phyloP scores from a whole-genome alignment of 2,888 invertebrate genomes.

The Drosophila emarginata region DNA sequence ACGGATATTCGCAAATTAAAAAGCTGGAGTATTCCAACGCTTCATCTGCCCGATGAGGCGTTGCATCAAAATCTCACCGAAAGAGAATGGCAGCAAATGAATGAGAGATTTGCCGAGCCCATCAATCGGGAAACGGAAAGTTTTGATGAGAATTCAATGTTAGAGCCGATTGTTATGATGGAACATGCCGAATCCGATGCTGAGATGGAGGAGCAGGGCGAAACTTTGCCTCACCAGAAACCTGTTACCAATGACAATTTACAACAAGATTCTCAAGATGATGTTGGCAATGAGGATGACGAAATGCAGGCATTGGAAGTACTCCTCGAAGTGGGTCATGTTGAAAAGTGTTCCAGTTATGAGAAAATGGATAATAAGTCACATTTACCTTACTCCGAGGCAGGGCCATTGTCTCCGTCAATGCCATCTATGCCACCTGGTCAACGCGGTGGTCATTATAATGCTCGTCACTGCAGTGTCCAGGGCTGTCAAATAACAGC shows the following conservation, averaged over 20 bases:
- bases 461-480: constrained; percentile 59
- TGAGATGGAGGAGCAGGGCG: constrained; percentile 15
- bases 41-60: constrained; percentile 51
- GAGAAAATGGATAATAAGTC: constrained; percentile 47
- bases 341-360: constrained; percentile 63
- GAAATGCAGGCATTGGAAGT: constrained; percentile 54
- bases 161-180: constrained; percentile 42
- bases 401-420: background rate
- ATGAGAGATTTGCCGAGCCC: background rate
- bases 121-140: constrained; percentile 15
- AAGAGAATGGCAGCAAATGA: constrained; percentile 59
- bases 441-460: constrained; percentile 36
- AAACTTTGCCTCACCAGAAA: constrained; percentile 1
- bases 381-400: background rate
- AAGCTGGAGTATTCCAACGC: constrained; percentile 75
- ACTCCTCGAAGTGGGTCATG: constrained; percentile 65
- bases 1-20: constrained; percentile 55
- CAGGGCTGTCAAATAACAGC: constrained; percentile 54
- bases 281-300: background rate
- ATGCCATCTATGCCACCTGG: background rate
- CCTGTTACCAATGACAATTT: constrained; percentile 3
- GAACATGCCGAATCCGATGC: constrained; percentile 38
- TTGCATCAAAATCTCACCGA: constrained; percentile 46
- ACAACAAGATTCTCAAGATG: background rate
- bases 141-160: constrained; percentile 1